phyloP scores from a whole-genome alignment of 2,797 vertebrate genomes.

The Lagodon rhomboides region DNA sequence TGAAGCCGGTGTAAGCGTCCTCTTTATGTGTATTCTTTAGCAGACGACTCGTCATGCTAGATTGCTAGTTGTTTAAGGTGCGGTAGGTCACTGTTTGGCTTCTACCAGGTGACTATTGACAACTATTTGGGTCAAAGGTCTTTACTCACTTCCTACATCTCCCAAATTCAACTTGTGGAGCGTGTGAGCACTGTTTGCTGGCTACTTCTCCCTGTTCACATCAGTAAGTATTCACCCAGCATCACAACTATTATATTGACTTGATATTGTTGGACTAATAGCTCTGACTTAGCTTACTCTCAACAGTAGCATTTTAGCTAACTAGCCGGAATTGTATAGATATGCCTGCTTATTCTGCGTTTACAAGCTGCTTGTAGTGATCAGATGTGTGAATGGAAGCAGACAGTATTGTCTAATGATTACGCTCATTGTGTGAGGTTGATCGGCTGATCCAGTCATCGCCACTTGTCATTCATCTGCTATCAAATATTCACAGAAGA shows the following conservation, averaged over 20 bases:
- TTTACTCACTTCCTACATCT: slow-evolving; percentile 16
- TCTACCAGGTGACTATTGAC: neutral
- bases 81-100: neutral
- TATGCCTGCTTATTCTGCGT: neutral
- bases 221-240: slow-evolving; percentile 21
- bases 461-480: neutral
- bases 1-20: accelerated
- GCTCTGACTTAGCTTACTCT: neutral
- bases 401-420: neutral
- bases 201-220: neutral
- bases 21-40: neutral
- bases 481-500: neutral
- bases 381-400: neutral
- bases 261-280: neutral
- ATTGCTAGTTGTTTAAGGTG: neutral
- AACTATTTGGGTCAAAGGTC: neutral
- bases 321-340: neutral
- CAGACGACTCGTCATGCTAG: accelerated
- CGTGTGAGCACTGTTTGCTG: neutral
- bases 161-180: neutral
- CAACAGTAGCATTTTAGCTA: slow-evolving; percentile 1
- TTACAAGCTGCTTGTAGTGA: neutral
- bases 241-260: neutral
- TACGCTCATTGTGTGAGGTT: neutral
- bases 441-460: neutral